Conservation (phyloP, 2,888 invertebrate species). For the Phengaris arion region DNA sequence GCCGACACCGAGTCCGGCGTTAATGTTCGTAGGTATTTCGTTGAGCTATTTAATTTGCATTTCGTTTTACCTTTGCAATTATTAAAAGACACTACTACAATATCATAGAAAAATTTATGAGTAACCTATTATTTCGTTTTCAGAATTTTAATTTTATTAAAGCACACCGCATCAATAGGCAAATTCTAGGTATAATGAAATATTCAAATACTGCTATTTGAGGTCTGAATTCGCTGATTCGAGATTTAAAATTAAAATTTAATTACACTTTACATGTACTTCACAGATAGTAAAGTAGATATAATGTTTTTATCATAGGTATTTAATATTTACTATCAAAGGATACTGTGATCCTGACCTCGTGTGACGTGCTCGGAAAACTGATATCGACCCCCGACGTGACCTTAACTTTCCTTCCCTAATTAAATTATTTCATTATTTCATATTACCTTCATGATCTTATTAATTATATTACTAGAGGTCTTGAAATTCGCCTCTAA, state of each 20-base stretch:
- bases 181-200: no score
- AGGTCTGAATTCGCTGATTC: no score
- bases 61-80: no score
- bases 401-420: conserved; percentile 22
- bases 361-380: neutral
- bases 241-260: no score
- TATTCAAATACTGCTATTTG: no score
- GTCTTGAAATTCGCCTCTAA: no score
- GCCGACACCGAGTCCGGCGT: neutral
- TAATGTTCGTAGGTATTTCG: neutral
- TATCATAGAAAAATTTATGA: no score
- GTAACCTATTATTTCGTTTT: no score
- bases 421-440: conserved; percentile 12
- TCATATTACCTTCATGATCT: neutral
- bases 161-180: no score
- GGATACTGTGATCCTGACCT: neutral
- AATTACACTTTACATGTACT: neutral
- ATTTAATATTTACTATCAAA: neutral
- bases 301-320: neutral
- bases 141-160: no score
- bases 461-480: neutral
- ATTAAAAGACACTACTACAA: no score
- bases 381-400: conserved; percentile 6
- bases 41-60: no score
- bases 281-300: neutral